These are phyloP conservation scores for Tholera decimalis DNA, from an alignment of 2,888 invertebrate genomes.

Conservation along the genomic window DNA sequence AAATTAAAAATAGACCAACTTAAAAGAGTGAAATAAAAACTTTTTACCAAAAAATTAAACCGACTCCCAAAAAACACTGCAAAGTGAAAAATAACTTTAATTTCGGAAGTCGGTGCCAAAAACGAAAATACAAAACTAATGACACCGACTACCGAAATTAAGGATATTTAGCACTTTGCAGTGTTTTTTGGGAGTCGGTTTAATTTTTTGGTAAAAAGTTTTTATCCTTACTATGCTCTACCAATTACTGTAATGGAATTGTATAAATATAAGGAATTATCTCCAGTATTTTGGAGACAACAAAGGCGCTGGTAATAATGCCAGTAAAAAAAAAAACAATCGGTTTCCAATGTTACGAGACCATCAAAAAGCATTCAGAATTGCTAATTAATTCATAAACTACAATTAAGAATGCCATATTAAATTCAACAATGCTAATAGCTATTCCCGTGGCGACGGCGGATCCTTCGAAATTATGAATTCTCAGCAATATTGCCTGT, in stretches of 20 bases:
- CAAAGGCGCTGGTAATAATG: conserved; percentile 12
- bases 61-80: no score
- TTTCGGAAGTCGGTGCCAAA: no score
- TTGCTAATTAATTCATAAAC: conserved; percentile 52
- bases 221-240: not conserved
- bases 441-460: conserved; percentile 17
- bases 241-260: conserved; percentile 3
- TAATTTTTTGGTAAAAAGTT: no score
- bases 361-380: conserved; percentile 31
- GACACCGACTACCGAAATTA: no score
- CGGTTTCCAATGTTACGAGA: conserved; percentile 20
- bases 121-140: no score
- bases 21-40: no score
- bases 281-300: not conserved
- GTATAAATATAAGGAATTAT: conserved; percentile 4
- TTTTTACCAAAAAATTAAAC: no score
- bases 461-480: conserved; percentile 53
- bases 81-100: no score
- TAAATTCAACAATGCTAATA: conserved; percentile 49
- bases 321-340: conserved; percentile 27
- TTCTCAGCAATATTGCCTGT: conserved; percentile 43
- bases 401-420: conserved; percentile 42
- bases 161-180: no score
- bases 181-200: no score
- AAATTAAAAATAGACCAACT: no score